These are phyloP conservation scores for Trissolcus japonicus DNA, from an alignment of 2,888 invertebrate genomes.

Conservation along the genomic window DNA sequence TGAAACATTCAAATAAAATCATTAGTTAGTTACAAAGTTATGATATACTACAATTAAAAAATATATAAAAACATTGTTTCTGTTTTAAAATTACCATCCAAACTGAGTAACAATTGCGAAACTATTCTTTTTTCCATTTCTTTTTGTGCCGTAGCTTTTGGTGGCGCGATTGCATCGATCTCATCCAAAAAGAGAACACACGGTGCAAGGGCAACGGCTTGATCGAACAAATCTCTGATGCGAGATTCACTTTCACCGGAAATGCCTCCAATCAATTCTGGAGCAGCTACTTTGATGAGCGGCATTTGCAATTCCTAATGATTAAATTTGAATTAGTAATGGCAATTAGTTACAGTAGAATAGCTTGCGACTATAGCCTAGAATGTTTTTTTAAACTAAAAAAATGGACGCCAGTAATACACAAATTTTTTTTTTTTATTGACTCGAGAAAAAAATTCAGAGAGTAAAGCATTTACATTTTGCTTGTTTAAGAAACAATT, in stretches of 20 bases:
- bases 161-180: slow-evolving; percentile 96
- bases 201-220: slow-evolving; percentile 85
- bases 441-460: too few relatives aligned
- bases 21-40: background rate
- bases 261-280: slow-evolving; percentile 94
- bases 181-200: slow-evolving; percentile 96
- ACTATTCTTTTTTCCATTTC: slow-evolving; percentile 98
- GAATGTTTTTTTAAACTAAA: too few relatives aligned
- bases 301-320: slow-evolving; percentile 87
- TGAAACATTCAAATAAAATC: slow-evolving; percentile 61
- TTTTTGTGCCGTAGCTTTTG: slow-evolving; percentile 91
- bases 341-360: too few relatives aligned
- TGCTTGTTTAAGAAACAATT: too few relatives aligned
- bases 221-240: slow-evolving; percentile 92
- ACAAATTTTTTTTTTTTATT: too few relatives aligned
- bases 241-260: slow-evolving; percentile 97
- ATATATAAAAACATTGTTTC: background rate
- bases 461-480: too few relatives aligned
- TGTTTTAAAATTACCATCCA: slow-evolving; percentile 82
- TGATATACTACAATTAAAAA: background rate
- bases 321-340: slow-evolving; percentile 7
- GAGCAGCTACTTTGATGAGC: slow-evolving; percentile 90
- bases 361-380: too few relatives aligned
- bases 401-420: too few relatives aligned
- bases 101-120: slow-evolving; percentile 90